Percentiles rank a stretch among this genome's conserved stretches.
phyloP scores from a whole-genome alignment of 2,113 vertebrate species.

The Rafetus swinhoei region DNA sequence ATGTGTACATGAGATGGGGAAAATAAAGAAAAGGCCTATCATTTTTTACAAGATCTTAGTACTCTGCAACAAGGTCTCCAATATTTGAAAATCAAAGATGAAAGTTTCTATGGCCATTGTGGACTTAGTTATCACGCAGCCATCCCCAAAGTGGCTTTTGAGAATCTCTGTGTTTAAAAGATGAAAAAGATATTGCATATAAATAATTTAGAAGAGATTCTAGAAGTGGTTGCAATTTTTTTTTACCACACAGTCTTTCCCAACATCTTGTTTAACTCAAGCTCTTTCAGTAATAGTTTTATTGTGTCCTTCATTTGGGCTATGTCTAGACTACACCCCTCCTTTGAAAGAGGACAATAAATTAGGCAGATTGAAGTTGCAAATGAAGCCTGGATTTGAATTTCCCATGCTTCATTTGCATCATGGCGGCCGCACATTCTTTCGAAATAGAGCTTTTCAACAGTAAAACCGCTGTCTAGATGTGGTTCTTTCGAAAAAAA shows the following conservation, averaged over 20 bases:
- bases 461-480: too few species aligned
- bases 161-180: not conserved
- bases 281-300: not conserved
- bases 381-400: too few species aligned
- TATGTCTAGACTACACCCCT: too few species aligned
- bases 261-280: not conserved
- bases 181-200: not conserved
- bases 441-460: too few species aligned
- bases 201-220: not conserved
- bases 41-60: not conserved
- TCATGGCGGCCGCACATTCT: too few species aligned
- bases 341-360: too few species aligned
- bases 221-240: not conserved
- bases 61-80: not conserved
- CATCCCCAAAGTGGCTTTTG: not conserved
- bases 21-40: not conserved
- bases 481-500: too few species aligned
- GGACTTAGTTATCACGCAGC: not conserved
- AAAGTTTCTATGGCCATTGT: not conserved
- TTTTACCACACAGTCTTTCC: not conserved
- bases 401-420: too few species aligned
- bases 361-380: too few species aligned
- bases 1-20: not conserved
- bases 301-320: not conserved
- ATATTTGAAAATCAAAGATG: not conserved